Evolutionary conservation across 2,888 invertebrate genomes (phyloP), one percentile per base, ranked within the genome.

Genomic region (Lobophora halterata): DNA sequence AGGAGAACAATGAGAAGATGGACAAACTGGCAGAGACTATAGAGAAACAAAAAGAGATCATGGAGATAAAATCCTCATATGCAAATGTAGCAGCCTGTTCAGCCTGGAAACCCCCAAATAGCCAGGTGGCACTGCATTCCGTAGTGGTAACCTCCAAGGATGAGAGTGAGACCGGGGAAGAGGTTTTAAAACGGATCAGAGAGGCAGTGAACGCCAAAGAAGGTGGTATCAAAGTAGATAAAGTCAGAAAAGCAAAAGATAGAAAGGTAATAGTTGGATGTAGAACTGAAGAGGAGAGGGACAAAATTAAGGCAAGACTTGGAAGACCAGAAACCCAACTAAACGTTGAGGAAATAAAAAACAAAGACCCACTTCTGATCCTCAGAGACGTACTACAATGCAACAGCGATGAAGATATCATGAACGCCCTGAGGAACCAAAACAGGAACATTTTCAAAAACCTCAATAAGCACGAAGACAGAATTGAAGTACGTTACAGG

Each of bases 191-290:
- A 1, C 17, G 24, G 7, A 19, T 41, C 0, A 6, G 34, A 10
- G 18, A 21, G n/a, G 21, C 5, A 10, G 21, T 21, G 1, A 21
- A 21, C 2, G 21, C 21, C 1, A 21, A 10, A 28, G 42, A 42
- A 2, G 30, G 32, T 0, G 11, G 28, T 6, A 9, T 33, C 2
- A 10, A 11, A 5, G 16, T 37, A 1, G 37, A 37, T 2, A 29
- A 8, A 18, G 24, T 36, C 4, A 28, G 36, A n/a, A 42, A 42
- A 7, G 27, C 10, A 1, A 42, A 17, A 20, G 35, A 42, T 18
- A 4, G 23, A 1, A 42, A 42, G 13, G 28, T 42, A 4, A 28
- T 38, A 1, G 17, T 38, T 1, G 27, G 31, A 0, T 31, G 30
- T 10, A 24, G 18, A 4, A 33, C 32, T 1, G 7, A 19, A 5